Percentiles rank a stretch among this genome's conserved stretches.
Conservation (phyloP, 2,797 vertebrate species). For the Triplophysa bombifrons region DNA sequence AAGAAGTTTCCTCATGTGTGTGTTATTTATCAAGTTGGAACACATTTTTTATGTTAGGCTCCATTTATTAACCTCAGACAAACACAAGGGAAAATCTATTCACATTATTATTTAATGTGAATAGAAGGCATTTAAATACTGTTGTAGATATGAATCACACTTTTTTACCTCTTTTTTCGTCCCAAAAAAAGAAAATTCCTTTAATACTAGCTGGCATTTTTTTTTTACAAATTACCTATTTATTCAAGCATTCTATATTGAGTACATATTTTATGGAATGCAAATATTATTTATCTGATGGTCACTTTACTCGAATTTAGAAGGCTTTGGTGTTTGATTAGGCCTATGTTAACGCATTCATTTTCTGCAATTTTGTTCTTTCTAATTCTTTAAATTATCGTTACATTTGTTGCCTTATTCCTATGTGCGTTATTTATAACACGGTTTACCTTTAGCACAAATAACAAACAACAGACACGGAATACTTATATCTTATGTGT, state of each 20-base stretch:
- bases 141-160: too few species aligned
- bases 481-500: neutral
- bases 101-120: neutral
- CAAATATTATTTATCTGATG: too few species aligned
- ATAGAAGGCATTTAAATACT: too few species aligned
- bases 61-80: constrained; percentile 12
- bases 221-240: too few species aligned
- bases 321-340: neutral
- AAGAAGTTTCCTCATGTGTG: constrained; percentile 40
- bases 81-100: neutral
- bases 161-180: too few species aligned
- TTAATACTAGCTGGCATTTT: too few species aligned
- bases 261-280: too few species aligned
- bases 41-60: constrained; percentile 11
- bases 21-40: constrained; percentile 25
- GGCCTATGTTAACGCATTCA: neutral
- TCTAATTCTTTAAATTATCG: neutral
- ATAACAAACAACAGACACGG: neutral
- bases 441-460: neutral
- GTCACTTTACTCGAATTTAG: neutral
- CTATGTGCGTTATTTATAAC: neutral
- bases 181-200: too few species aligned
- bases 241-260: too few species aligned
- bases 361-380: neutral
- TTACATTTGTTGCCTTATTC: neutral